Evolutionary conservation across 2,797 vertebrate species (phyloP), one percentile per base, ranked within the genome.

Genomic region (Meda fulgida): DNA sequence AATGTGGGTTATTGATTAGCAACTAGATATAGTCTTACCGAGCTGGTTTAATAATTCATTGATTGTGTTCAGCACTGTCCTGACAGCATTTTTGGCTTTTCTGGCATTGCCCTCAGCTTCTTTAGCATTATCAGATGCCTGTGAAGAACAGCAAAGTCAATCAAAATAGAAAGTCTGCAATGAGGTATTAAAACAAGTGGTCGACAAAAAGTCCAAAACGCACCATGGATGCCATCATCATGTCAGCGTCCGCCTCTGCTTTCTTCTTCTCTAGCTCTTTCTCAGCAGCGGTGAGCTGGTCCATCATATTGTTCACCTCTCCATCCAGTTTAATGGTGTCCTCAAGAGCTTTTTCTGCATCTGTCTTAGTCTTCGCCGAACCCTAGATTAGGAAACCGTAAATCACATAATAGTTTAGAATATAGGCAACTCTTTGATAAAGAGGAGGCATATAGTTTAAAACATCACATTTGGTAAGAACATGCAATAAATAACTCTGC

Each of bases 141-240:
- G 91, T 0, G 65, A 26, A 83, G 4, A 23, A 87, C 1, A 81
- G 26, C 14, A 84, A 6, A 7, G 48, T 79, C 46, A 60, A 16
- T 46, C 38, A 65, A 58, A 9, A 31, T 8, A 18, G 18, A 60
- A 69, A 51, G 14, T 1, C 26, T 21, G 7, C 13, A 72, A 10
- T 21, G 13, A 66, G 10, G 7, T n/a, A 38, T 40, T 40, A 16
- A 34, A 51, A 51, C 29, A 58, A 1, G 38, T 1, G 26, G 46
- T 6, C 19, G 8, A 43, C 18, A 66, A 7, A 31, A 2, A 10
- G 48, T 23, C 6, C 0, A 66, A 19, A 85, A 73, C 93, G 91
- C 71, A 99, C 98, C 97, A 97, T 97, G 3, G 89, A 90, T 0
- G 98, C 97, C 97, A 98, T 98, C 96, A 97, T 98, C 97, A 98